Evolutionary conservation across 2,888 invertebrate genomes (phyloP).

Genomic region (Euclidia mi): DNA sequence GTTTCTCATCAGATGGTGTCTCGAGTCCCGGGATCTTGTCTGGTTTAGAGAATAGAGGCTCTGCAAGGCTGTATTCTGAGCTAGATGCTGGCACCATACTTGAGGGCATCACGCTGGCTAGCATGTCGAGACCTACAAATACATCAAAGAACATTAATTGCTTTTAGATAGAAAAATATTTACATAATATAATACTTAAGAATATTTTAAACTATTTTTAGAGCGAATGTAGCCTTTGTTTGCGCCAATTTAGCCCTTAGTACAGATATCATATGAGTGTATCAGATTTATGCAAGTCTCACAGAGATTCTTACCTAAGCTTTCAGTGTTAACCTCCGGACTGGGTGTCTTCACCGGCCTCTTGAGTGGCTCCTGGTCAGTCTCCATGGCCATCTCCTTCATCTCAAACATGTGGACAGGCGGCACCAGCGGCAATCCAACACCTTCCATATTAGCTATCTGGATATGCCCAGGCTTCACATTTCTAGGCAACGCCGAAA

Average conservation of each 20-base stretch:
- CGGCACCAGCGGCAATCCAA: constrained; percentile 51
- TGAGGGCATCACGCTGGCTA: constrained; percentile 92
- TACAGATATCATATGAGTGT: too few relatives aligned
- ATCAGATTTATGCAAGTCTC: too few relatives aligned
- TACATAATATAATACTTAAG: too few relatives aligned
- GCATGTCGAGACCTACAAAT: constrained; percentile 89
- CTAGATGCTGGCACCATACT: constrained; percentile 89
- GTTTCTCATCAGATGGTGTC: constrained; percentile 71
- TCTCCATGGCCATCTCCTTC: constrained; percentile 66
- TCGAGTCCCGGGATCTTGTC: constrained; percentile 82
- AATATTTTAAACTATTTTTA: too few relatives aligned
- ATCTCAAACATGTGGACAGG: constrained; percentile 48
- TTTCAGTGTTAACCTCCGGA: constrained; percentile 73
- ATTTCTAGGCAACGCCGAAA: constrained; percentile 94
- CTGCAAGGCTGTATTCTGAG: constrained; percentile 89
- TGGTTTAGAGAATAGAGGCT: constrained; percentile 73
- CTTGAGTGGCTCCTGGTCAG: constrained; percentile 54
- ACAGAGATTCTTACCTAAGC: constrained; percentile 81
- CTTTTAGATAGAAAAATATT: too few relatives aligned
- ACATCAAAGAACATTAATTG: too few relatives aligned
- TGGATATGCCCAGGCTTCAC: constrained; percentile 92
- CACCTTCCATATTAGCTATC: constrained; percentile 94
- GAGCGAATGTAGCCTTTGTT: too few relatives aligned
- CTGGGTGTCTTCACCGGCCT: constrained; percentile 75
- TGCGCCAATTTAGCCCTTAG: too few relatives aligned